Percentiles rank a stretch among this genome's conserved stretches.
Evolutionary conservation across 2,888 invertebrate species (phyloP).

Genomic region (Eupithecia centaureata): DNA sequence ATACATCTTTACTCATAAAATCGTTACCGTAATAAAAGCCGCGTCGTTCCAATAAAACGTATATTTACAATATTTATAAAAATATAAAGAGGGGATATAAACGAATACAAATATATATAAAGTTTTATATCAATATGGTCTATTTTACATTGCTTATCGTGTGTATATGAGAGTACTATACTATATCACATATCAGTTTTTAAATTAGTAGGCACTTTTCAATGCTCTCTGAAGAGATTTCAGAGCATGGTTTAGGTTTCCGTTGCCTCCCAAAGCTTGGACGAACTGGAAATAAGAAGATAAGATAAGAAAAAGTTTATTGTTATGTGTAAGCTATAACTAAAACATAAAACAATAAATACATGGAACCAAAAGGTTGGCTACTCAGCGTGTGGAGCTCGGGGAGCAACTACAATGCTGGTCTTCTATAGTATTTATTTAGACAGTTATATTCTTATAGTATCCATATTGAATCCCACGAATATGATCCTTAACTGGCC

Average conservation of each 20-base stretch:
- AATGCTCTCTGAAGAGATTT: constrained; percentile 53
- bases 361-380: too few species aligned
- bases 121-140: constrained; percentile 3
- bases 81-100: constrained; percentile 38
- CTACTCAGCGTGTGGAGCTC: too few species aligned
- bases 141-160: constrained; percentile 13
- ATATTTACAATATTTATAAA: constrained; percentile 66
- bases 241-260: constrained; percentile 48
- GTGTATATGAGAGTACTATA: constrained; percentile 18
- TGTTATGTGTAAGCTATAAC: too few species aligned
- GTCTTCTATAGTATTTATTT: too few species aligned
- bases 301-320: constrained; percentile 23
- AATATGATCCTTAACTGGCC: too few species aligned
- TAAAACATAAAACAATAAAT: too few species aligned
- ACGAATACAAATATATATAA: constrained; percentile 11
- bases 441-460: too few species aligned
- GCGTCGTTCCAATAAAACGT: constrained; percentile 61
- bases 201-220: constrained; percentile 28
- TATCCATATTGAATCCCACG: too few species aligned
- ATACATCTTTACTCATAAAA: constrained; percentile 73
- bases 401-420: too few species aligned
- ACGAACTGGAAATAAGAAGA: constrained; percentile 56
- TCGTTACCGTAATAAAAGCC: constrained; percentile 65
- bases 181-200: constrained; percentile 10
- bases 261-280: constrained; percentile 47